A percentile compares a stretch with the other conserved stretches of the same genome.
These are phyloP conservation scores for Aegithalos caudatus DNA, from an alignment of 2,113 vertebrate species.

Conservation along the genomic window DNA sequence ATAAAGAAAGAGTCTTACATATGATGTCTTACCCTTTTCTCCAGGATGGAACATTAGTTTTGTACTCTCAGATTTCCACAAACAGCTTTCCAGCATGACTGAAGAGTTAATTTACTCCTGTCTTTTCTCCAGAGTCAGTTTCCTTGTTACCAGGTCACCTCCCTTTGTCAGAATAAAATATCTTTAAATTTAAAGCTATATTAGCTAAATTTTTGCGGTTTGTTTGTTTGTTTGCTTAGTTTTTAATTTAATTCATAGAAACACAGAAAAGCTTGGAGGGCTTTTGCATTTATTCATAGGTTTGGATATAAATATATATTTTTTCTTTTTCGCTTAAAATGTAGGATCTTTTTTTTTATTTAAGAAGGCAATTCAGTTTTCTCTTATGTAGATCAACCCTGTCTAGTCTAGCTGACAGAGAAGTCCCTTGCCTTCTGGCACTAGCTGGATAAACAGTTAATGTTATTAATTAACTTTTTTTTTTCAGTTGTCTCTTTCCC, in stretches of 20 bases:
- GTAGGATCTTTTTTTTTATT: not conserved
- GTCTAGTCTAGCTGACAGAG: not conserved
- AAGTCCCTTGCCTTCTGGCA: not conserved
- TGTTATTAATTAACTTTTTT: not conserved
- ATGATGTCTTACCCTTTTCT: not conserved
- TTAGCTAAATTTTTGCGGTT: not conserved
- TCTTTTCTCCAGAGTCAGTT: not conserved
- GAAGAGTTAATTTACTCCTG: not conserved
- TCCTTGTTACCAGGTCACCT: not conserved
- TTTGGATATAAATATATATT: not conserved
- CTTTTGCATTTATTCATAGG: not conserved
- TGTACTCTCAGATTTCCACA: not conserved
- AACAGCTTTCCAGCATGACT: not conserved
- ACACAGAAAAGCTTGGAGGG: not conserved
- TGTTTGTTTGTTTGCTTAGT: not conserved
- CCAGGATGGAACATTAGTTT: not conserved
- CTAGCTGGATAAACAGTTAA: not conserved
- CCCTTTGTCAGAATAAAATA: not conserved
- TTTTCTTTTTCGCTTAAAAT: not conserved
- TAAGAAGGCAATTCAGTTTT: not conserved
- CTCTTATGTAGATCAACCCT: not conserved
- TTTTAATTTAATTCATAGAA: not conserved
- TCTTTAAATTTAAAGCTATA: not conserved
- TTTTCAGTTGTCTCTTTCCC: not conserved
- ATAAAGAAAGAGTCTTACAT: not conserved